Evolutionary conservation across 2,797 vertebrate genomes (phyloP).

Genomic region (Microcaecilia unicolor): DNA sequence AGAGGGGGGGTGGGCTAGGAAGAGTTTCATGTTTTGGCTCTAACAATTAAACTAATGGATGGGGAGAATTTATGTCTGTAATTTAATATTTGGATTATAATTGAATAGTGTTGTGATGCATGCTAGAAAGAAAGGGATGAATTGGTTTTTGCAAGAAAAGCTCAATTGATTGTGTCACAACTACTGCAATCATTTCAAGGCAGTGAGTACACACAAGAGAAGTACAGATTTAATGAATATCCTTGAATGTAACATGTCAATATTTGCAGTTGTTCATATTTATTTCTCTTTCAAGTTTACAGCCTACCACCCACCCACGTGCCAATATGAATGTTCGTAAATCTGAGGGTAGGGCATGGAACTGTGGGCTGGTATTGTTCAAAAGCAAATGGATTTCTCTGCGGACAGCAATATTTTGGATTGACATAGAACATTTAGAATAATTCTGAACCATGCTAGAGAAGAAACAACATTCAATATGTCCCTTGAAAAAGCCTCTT

Average conservation of each 20-base stretch:
- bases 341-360: too few species aligned
- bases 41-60: too few species aligned
- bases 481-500: background rate
- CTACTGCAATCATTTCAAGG: background rate
- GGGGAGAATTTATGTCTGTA: too few species aligned
- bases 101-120: too few species aligned
- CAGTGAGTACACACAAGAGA: rapidly evolving
- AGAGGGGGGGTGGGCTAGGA: too few species aligned
- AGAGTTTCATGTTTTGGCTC: too few species aligned
- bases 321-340: background rate
- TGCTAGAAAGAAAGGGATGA: too few species aligned
- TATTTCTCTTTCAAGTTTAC: conserved; percentile 1
- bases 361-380: background rate
- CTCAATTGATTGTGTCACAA: too few species aligned
- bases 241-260: background rate
- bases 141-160: too few species aligned
- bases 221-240: background rate
- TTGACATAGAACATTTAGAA: background rate
- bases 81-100: too few species aligned
- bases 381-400: background rate
- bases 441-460: too few species aligned
- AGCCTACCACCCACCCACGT: background rate
- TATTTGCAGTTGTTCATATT: background rate
- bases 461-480: background rate
- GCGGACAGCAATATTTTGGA: background rate